Evolutionary conservation across 35 echinoderm and acorn worm genomes (phyloP), one percentile per base, ranked within the genome.

Genomic region (Apostichopus californicus): DNA sequence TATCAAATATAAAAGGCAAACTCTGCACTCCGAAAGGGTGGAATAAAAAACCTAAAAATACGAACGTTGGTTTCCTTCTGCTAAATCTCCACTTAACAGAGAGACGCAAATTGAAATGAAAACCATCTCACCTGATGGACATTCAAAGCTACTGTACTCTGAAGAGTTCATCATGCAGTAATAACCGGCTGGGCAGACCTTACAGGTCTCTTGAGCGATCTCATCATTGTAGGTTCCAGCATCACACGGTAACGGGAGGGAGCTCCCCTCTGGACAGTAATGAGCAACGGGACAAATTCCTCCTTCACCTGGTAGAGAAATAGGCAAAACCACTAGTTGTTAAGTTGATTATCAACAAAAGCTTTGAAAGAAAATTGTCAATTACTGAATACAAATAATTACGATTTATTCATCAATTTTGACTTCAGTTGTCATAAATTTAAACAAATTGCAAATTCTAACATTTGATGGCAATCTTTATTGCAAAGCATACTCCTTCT

Each of bases 251-350:
- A 80, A 91, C 5, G 97, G 97, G 6, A 91, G 87, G 15, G 80
- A 73, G 59, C 86, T 87, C 6, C 91, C 95, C 52, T 80, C 93
- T 17, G 97, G 97, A 90, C 97, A 98, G 84, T 95, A 98, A 92
- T 98, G 97, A 79, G 93, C 97, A 10, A 98, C 65, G 17, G 97
- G 97, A 93, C 97, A 98, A 56, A 98, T 92, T 70, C 97, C 97
- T 55, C 97, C 97, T 81, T 94, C 93, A 91, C 97, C 97, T 98
- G 87, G 10, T 25, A 95, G 55, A 60, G 26, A 71, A 90, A 58
- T 5, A 79, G 55, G 21, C 20, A 20, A 85, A n/a, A 63, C 85
- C 18, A 3, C 34, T 2, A 46, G 34, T 46, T 46, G 3, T 46
- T 46, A 46, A 46, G 34, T 46, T 46, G 34, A 2, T 46, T 46